Evolutionary conservation across 2,797 vertebrate genomes (phyloP).

Genomic region (Apogon talboti): DNA sequence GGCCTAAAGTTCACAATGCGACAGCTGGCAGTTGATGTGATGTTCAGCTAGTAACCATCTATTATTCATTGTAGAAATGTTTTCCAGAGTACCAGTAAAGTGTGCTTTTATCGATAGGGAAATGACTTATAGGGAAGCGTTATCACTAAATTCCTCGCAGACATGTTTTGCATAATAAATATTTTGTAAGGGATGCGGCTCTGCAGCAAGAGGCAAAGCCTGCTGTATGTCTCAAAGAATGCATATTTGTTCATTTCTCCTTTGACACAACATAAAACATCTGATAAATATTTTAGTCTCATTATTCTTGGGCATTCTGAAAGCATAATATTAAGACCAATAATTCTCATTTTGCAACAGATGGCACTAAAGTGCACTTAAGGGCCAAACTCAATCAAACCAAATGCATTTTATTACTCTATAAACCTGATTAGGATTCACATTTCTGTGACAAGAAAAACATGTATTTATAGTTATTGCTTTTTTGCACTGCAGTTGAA

Average conservation of each 20-base stretch:
- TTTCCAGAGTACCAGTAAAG: constrained; percentile 51
- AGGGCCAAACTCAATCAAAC: constrained; percentile 53
- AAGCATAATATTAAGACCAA: constrained; percentile 45
- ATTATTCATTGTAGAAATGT: constrained; percentile 65
- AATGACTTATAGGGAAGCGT: constrained; percentile 33
- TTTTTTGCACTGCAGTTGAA: constrained; percentile 21
- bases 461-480: constrained; percentile 33
- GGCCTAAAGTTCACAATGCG: constrained; percentile 37
- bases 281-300: constrained; percentile 60
- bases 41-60: constrained; percentile 57
- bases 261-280: constrained; percentile 36
- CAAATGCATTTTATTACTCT: constrained; percentile 55
- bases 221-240: constrained; percentile 4
- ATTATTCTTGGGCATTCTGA: constrained; percentile 40
- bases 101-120: constrained; percentile 53
- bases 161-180: constrained; percentile 49
- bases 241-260: constrained; percentile 45
- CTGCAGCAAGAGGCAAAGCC: constrained; percentile 18
- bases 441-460: constrained; percentile 53
- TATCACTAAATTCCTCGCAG: constrained; percentile 41
- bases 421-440: constrained; percentile 49
- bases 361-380: constrained; percentile 60
- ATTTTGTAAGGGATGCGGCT: constrained; percentile 14
- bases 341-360: constrained; percentile 46
- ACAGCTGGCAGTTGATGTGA: constrained; percentile 62